phyloP scores from a whole-genome alignment of 2,888 invertebrate genomes.

The Apoda limacodes region DNA sequence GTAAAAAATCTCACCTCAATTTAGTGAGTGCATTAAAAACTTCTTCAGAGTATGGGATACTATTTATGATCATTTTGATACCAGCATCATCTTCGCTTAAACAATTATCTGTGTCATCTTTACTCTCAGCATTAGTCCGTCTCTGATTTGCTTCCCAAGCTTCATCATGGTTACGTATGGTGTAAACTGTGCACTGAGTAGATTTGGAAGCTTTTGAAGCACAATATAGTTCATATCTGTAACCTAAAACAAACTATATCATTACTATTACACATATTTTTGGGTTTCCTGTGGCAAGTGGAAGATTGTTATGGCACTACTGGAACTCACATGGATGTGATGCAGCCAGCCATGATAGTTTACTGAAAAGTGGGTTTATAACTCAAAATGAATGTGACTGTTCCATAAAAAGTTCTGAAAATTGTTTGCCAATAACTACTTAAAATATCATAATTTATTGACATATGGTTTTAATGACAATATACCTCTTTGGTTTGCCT shows the following conservation, averaged over 20 bases:
- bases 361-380: too few species aligned
- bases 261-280: neutral
- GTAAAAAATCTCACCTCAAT: constrained; percentile 45
- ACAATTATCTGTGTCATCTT: constrained; percentile 10
- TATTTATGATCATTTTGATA: constrained; percentile 7
- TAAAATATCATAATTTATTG: too few species aligned
- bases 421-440: too few species aligned
- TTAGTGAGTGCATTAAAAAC: constrained; percentile 85
- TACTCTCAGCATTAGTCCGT: constrained; percentile 40
- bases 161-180: constrained; percentile 78
- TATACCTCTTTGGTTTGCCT: too few species aligned
- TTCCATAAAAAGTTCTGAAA: too few species aligned
- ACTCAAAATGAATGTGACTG: too few species aligned
- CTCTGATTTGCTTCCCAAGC: constrained; percentile 81
- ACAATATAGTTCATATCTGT: constrained; percentile 94
- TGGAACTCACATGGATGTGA: too few species aligned
- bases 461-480: too few species aligned
- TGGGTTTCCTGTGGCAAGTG: too few species aligned
- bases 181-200: constrained; percentile 90
- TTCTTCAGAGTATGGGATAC: constrained; percentile 70
- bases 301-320: too few species aligned
- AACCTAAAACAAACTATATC: constrained; percentile 76
- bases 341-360: too few species aligned
- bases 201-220: constrained; percentile 89
- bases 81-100: constrained; percentile 5